Base-by-base conservation (phyloP, 2,888 invertebrate species). In the Drosophila subquinaria region DNA sequence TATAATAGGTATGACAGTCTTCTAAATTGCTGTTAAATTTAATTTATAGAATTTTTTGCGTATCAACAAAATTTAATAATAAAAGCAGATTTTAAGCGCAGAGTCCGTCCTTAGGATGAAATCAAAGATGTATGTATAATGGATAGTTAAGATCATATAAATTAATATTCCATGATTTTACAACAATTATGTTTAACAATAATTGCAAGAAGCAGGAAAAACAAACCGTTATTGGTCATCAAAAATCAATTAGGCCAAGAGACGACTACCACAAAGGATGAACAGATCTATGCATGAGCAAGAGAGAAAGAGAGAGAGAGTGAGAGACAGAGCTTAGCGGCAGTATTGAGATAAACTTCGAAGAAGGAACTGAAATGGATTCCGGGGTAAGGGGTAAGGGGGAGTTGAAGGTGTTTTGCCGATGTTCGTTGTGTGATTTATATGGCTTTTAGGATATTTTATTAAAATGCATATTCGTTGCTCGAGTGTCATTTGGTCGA, bases 401-500 rank as follows among this genome's bases (percentile, higher is more conserved):
- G 23, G 9, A 30, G 8, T 30, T 0, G 20, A 10, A 40, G 27
- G 56, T n/a, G 57, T 48, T 65, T 62, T 59, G 62, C 47, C 48
- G 48, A 43, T 70, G 57, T 43, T 55, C 38, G 52, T 50, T 76
- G 42, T 84, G 92, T 92, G 92, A 92, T 92, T 92, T 92, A 92
- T 92, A 90, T 75, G 91, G 92, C 92, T 92, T 92, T 92, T 92
- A 92, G 90, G 89, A 92, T 91, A 93, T 92, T 93, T 92, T 92
- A 92, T 92, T 92, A 93, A 93, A 92, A 92, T 93, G 93, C 93
- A 93, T 92, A 92, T 92, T 93, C 92, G 92, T 92, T 92, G 93
- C 93, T 92, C 90, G 85, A 79, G 85, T 92, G 93, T 92, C 93
- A 92, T 90, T 88, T 87, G 91, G 74, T 80, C 33, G 48, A 15